Evolutionary conservation across 2,797 vertebrate species (phyloP).

Genomic region (Meriones psammophilus): DNA sequence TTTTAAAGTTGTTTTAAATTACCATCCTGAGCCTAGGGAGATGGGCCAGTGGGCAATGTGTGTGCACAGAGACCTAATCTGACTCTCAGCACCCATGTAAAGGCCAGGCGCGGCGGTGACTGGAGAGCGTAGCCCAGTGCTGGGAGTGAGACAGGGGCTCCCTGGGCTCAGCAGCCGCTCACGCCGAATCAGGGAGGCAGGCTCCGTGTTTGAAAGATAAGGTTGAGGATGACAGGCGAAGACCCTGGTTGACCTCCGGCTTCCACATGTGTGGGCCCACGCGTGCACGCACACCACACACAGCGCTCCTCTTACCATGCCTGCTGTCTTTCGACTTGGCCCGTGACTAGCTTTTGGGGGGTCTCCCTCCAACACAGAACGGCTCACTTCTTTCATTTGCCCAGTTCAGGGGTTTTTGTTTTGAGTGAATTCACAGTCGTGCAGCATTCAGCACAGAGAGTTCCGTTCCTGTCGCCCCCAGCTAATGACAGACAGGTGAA

Average conservation of each 20-base stretch:
- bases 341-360: not conserved
- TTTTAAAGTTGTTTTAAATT: not conserved
- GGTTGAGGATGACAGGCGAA: not conserved
- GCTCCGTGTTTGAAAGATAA: not conserved
- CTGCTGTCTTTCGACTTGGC: not conserved
- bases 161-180: not conserved
- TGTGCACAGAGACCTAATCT: not conserved
- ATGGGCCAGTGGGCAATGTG: not conserved
- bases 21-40: not conserved
- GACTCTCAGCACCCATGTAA: not conserved
- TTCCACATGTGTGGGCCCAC: not conserved
- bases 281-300: not conserved
- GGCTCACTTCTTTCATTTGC: not conserved
- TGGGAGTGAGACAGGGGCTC: not conserved
- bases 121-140: not conserved
- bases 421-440: not conserved
- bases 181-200: not conserved
- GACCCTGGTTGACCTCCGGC: not conserved
- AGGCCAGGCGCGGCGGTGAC: not conserved
- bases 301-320: not conserved
- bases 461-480: rapidly evolving
- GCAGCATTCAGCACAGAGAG: not conserved
- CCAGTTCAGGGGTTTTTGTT: not conserved
- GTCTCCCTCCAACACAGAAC: too few relatives aligned
- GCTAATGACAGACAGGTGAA: rapidly evolving